phyloP scores from a whole-genome alignment of 2,888 invertebrate genomes.

The Dryomyza anilis region DNA sequence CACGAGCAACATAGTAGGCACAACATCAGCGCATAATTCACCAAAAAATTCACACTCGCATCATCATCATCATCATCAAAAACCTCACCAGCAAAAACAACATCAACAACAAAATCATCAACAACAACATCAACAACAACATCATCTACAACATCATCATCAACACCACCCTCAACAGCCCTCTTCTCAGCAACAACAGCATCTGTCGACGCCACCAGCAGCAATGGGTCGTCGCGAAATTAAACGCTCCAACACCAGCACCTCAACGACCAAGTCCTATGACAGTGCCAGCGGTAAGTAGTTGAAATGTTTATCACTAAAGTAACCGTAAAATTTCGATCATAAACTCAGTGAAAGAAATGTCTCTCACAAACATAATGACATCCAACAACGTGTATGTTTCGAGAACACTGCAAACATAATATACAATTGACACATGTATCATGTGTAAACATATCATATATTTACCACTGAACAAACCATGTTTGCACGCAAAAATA shows the following conservation, averaged over 20 bases:
- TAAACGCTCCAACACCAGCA: conserved; percentile 59
- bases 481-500: too few relatives aligned
- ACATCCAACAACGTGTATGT: too few relatives aligned
- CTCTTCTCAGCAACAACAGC: conserved; percentile 32
- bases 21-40: conserved; percentile 40
- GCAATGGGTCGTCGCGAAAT: conserved; percentile 61
- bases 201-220: conserved; percentile 31
- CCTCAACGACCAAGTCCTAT: conserved; percentile 55
- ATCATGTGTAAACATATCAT: too few relatives aligned
- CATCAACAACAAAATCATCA: too few relatives aligned
- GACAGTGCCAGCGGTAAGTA: conserved; percentile 59
- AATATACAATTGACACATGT: too few relatives aligned
- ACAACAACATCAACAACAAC: conserved; percentile 32
- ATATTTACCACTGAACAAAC: too few relatives aligned
- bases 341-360: too few relatives aligned
- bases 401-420: too few relatives aligned
- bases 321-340: too few relatives aligned
- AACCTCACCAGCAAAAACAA: conserved; percentile 27
- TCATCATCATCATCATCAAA: conserved; percentile 33
- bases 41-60: conserved; percentile 35
- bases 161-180: conserved; percentile 33
- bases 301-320: too few relatives aligned
- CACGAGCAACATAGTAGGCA: conserved; percentile 44
- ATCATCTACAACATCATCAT: conserved; percentile 27
- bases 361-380: too few relatives aligned